Base-by-base conservation (phyloP, 2,888 invertebrate species). In the Carpatolechia fugitivella region DNA sequence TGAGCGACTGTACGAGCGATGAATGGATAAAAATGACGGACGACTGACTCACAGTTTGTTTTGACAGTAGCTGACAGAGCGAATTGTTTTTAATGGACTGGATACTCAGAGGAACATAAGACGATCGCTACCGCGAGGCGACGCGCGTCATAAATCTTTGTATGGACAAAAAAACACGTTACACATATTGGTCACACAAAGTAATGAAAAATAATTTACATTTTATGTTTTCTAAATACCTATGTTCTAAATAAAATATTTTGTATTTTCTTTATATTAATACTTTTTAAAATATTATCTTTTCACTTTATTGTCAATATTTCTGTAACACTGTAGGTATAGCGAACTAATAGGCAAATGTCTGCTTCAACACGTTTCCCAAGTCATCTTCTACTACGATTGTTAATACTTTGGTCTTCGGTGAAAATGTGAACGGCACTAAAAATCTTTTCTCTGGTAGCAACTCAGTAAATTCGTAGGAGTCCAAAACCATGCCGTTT, bases 311-410 rank as follows among this genome's bases (percentile, higher is more conserved):
- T 84, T 85, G 85, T 91, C 78, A 83, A 80, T 61, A 76, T 80
- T 24, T 35, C 18, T 33, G 62, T 74, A 74, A 59, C 65, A 67
- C 55, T 66, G 63, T 48, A 57, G 54, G n/a, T n/a, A n/a, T 54
- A 50, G 52, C 31, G 49, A 56, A 64, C 75, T 76, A 91, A 74
- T 91, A 90, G 6, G 92, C 91, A 80, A 92, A 90, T 64, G 91
- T 90, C 73, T 92, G 91, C 80, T 94, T 94, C 57, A 94, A 81
- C 61, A 94, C 91, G 73, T 93, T 93, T 64, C 94, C 94, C 61
- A 91, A 77, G 61, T 93, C 92, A 68, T 94, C 94, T 79, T 94
- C 93, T 40, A 93, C 93, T 54, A 94, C 91, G 66, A 94, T 90
- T 46, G 91, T 91, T 54, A 92, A 76, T 58, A 85, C 86, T 79